A percentile compares a stretch with the other conserved stretches of the same genome.
phyloP scores from a whole-genome alignment of 2,888 invertebrate species.

The Apodemia zela region DNA sequence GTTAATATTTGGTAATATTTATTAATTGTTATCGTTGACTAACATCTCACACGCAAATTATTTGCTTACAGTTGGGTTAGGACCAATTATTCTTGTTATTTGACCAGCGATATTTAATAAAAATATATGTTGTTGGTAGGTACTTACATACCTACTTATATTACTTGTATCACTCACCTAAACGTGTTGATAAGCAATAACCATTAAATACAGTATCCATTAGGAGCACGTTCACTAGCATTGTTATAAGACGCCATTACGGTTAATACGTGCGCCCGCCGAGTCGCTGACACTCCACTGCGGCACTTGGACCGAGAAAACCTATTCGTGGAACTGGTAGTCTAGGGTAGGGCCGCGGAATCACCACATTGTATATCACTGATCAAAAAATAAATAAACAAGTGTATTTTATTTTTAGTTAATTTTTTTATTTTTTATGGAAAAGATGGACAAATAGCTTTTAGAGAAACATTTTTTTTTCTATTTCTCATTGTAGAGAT shows the following conservation, averaged over 20 bases:
- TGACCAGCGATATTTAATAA: too few species aligned
- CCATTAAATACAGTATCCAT: slow-evolving; percentile 1
- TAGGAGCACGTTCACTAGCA: not conserved
- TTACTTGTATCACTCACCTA: not conserved
- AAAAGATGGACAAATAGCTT: too few species aligned
- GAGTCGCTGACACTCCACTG: not conserved
- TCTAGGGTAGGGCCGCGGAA: not conserved
- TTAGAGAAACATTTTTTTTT: too few species aligned
- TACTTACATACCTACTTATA: too few species aligned
- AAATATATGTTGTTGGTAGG: too few species aligned
- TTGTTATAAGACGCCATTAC: not conserved
- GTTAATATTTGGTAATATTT: too few species aligned
- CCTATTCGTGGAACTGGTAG: not conserved
- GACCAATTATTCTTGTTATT: too few species aligned
- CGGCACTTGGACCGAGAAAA: slow-evolving; percentile 1
- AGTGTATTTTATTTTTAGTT: not conserved
- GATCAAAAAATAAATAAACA: not conserved
- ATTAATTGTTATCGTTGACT: too few species aligned
- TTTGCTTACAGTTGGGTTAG: too few species aligned
- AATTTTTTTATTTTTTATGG: too few species aligned
- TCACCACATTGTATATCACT: not conserved
- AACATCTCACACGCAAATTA: too few species aligned
- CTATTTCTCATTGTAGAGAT: too few species aligned
- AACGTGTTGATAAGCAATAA: slow-evolving; percentile 11
- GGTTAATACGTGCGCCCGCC: not conserved